Evolutionary conservation across 2,797 vertebrate species (phyloP), one percentile per base, ranked within the genome.

Genomic region (Staurois parvus): DNA sequence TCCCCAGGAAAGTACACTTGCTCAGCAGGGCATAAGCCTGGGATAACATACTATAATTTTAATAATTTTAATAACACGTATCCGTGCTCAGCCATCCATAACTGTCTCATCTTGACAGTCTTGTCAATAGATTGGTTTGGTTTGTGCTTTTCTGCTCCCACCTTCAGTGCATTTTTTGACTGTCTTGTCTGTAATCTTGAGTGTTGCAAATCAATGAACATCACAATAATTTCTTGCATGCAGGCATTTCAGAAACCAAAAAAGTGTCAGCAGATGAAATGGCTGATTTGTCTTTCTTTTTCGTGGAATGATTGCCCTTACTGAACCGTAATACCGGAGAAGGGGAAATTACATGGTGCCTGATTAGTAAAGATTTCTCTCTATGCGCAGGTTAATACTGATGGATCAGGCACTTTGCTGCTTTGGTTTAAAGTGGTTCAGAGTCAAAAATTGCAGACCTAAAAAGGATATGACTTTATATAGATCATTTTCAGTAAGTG

Each of bases 181-280:
- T 74, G 34, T 80, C 34, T 81, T 11, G 45, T 40, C 17, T 81
- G 68, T 81, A 81, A 72, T 67, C 34, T 81, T 62, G n/a, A 59
- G 42, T n/a, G 68, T 72, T 72, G 68, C 45, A 62, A 81, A 83
- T 81, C 79, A 29, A 81, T 81, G 79, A 81, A 72, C 67, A 72
- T 72, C 37, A 59, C 76, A 80, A 67, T 72, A 66, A 84, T 85
- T 85, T 79, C 59, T 37, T 42, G 67, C 76, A 67, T 37, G 70
- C 42, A 37, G 69, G 42, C 37, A 24, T 72, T 79, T 79, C 29
- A 68, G 67, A 68, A 66, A 59, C 62, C 62, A 59, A 85, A 69
- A 48, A 59, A 62, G n/a, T 85, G 42, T 79, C 62, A 75, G 42
- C 77, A 48, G 77, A 80, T 59, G 77, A 85, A 85, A 79, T 67